These are phyloP conservation scores for Tupiocoris notatus DNA, from an alignment of 2,888 invertebrate species.

Conservation along the genomic window DNA sequence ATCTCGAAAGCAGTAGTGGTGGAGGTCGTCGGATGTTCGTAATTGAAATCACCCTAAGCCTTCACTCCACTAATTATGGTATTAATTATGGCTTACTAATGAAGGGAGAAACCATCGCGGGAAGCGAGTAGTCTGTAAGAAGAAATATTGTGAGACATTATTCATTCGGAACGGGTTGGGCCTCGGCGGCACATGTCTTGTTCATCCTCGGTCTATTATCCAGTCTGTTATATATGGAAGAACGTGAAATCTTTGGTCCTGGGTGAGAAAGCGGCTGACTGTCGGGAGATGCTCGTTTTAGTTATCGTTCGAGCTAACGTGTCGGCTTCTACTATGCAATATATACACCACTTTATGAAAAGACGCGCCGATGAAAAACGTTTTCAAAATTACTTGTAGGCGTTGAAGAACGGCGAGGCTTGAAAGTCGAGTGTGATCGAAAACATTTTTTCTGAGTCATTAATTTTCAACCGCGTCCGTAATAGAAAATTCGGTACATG, in stretches of 20 bases:
- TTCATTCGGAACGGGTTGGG: slow-evolving; percentile 3
- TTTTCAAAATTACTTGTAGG: too few relatives aligned
- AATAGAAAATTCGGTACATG: too few relatives aligned
- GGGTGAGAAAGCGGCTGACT: neutral
- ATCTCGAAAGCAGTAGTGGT: neutral
- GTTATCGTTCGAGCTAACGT: too few relatives aligned
- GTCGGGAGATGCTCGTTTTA: too few relatives aligned
- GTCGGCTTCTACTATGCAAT: too few relatives aligned
- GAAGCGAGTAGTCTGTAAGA: slow-evolving; percentile 21
- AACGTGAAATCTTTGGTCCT: neutral
- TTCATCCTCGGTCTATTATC: slow-evolving; percentile 36
- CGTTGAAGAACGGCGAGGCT: too few relatives aligned
- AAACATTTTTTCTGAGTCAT: too few relatives aligned
- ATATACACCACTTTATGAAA: too few relatives aligned
- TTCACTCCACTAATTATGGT: slow-evolving; percentile 37
- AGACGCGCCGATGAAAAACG: too few relatives aligned
- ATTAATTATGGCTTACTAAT: slow-evolving; percentile 38
- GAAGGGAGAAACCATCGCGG: slow-evolving; percentile 35
- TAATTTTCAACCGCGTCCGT: too few relatives aligned
- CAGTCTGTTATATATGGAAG: slow-evolving; percentile 18
- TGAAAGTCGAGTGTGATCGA: too few relatives aligned
- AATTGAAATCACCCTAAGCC: slow-evolving; percentile 38
- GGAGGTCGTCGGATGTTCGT: neutral
- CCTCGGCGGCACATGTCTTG: slow-evolving; percentile 36
- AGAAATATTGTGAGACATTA: slow-evolving; percentile 36